Percentiles rank a stretch among this genome's conserved stretches.
Evolutionary conservation across 2,797 vertebrate species (phyloP).

Genomic region (Scyliorhinus canicula): DNA sequence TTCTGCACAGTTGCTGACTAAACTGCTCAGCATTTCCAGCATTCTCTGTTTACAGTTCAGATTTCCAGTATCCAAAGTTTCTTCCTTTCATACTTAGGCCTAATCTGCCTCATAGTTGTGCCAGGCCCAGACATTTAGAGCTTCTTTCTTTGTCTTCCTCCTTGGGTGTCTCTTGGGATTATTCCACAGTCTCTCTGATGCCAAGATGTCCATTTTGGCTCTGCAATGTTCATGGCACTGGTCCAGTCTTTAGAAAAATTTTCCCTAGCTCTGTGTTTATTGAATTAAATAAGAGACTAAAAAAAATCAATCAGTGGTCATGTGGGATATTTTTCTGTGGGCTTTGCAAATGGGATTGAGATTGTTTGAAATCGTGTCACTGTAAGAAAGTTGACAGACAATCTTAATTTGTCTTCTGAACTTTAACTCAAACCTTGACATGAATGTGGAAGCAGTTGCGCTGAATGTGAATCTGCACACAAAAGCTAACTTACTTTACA

Average conservation of each 20-base stretch:
- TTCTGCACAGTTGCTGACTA: neutral
- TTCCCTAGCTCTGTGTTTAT: neutral
- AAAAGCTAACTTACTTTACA: neutral
- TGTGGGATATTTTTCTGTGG: neutral
- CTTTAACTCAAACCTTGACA: neutral
- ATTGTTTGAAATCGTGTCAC: neutral
- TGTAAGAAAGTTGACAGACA: neutral
- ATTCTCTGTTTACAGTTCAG: neutral
- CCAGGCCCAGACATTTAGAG: neutral
- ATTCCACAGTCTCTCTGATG: neutral
- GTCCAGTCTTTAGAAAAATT: neutral
- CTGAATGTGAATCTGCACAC: neutral
- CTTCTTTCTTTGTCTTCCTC: neutral
- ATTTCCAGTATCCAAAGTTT: neutral
- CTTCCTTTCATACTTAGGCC: neutral
- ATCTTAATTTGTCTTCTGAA: neutral
- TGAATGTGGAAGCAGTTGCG: neutral
- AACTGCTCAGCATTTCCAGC: neutral
- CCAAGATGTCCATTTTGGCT: neutral
- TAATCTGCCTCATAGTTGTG: neutral
- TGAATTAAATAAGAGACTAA: neutral
- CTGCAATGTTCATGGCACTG: neutral
- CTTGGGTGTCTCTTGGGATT: neutral
- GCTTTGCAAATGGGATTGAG: neutral
- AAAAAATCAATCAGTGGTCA: neutral